phyloP scores from a whole-genome alignment of 2,113 vertebrate species.

The Tinamus guttatus region DNA sequence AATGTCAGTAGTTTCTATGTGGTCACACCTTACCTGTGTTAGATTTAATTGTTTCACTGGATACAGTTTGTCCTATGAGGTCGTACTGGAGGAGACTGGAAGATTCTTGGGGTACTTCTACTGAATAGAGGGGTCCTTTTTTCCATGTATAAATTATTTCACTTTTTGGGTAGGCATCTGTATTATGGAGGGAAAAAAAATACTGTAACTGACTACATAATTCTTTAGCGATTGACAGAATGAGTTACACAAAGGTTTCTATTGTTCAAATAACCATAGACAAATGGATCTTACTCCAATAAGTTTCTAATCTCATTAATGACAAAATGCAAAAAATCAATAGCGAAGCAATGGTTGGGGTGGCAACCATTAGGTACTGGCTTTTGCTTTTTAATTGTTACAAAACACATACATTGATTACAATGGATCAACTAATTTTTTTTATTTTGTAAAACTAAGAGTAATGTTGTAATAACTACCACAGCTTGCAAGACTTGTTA shows the following conservation, averaged over 20 bases:
- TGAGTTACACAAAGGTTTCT: neutral
- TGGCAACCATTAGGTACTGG: neutral
- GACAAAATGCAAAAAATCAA: neutral
- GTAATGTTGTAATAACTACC: neutral
- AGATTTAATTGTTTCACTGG: slow-evolving; percentile 95
- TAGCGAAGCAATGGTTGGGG: neutral
- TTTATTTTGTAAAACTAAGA: neutral
- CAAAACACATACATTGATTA: neutral
- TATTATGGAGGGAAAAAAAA: neutral
- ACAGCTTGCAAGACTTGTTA: neutral
- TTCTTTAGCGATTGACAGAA: neutral
- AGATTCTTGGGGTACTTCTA: slow-evolving; percentile 95
- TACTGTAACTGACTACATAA: neutral
- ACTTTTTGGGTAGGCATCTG: slow-evolving; percentile 97
- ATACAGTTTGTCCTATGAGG: slow-evolving; percentile 95
- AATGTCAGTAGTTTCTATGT: neutral
- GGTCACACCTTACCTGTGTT: slow-evolving; percentile 88
- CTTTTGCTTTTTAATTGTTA: neutral
- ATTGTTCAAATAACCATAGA: neutral
- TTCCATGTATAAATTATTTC: slow-evolving; percentile 99
- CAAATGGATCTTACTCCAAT: neutral
- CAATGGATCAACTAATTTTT: neutral
- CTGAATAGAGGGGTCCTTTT: slow-evolving; percentile 94
- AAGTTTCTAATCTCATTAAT: neutral
- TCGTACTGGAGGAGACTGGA: slow-evolving; percentile 98